phyloP scores from a whole-genome alignment of 2,797 vertebrate species.

The Oreochromis mossambicus region DNA sequence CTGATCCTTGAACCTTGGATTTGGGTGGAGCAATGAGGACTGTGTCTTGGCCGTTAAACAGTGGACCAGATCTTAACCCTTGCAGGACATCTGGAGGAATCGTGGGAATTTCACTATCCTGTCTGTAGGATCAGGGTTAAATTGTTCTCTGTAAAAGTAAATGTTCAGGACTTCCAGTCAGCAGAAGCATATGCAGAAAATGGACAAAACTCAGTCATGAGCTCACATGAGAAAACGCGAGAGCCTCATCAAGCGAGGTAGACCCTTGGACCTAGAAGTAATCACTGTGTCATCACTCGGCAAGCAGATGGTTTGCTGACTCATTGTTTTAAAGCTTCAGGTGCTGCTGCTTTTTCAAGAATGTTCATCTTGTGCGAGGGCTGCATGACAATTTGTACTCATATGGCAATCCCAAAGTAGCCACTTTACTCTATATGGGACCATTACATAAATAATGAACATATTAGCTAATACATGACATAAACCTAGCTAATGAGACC shows the following conservation, averaged over 20 bases:
- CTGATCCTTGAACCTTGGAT: neutral
- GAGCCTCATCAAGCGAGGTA: neutral
- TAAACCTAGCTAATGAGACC: neutral
- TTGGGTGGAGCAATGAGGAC: neutral
- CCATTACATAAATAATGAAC: neutral
- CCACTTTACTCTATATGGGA: neutral
- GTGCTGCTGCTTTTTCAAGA: neutral
- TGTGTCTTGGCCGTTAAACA: neutral
- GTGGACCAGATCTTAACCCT: neutral
- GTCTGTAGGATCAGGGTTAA: neutral
- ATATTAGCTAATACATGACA: neutral
- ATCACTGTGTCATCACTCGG: neutral
- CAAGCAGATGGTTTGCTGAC: neutral
- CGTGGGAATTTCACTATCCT: neutral
- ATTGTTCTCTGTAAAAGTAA: neutral
- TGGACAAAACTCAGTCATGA: neutral
- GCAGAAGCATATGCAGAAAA: neutral
- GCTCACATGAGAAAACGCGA: neutral
- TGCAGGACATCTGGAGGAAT: neutral
- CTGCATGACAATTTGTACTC: neutral
- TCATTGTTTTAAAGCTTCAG: neutral
- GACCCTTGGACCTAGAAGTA: neutral
- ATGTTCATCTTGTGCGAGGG: neutral
- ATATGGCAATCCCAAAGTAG: neutral
- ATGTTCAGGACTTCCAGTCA: neutral